Evolutionary conservation across 23 tunicate genomes (phyloP), one percentile per base, ranked within the genome.

Genomic region (Ciona savignyi): DNA sequence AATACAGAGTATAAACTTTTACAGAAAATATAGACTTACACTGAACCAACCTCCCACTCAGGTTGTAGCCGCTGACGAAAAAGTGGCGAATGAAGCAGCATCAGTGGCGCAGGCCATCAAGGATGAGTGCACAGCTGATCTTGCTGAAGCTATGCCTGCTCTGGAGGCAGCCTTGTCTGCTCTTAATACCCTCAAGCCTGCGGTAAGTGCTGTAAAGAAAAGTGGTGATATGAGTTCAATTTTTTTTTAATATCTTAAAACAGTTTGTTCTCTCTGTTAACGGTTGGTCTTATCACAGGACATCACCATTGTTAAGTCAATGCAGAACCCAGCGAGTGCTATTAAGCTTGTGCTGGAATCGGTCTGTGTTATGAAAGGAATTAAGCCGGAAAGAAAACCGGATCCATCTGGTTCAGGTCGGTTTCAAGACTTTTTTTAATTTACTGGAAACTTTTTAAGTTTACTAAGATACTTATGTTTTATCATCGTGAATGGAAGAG

Each of bases 381-480:
- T 93, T 63, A 93, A 93, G 76, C 83, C 98, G n/a, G 98, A 93
- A 80, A 67, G 98, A 77, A 93, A 93, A 81, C 93, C 93, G 70
- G 98, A 85, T 72, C 87, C 98, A 65, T 80, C 88, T 35, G 96
- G 96, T 73, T 89, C 96, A 60, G 96, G 96, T 83, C 0, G 31
- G 88, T 32, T 66, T n/a, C 0, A 26, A 25, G 4, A 23, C 20
- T 49, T 49, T 15, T 49, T 0, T 66, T 66, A 0, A n/a, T n/a
- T n/a, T n/a, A n/a, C n/a, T n/a, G n/a, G n/a, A n/a, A n/a, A n/a
- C n/a, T n/a, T n/a, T n/a, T n/a, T n/a, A n/a, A n/a, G n/a, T n/a
- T n/a, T n/a, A n/a, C n/a, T n/a, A n/a, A n/a, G n/a, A n/a, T n/a
- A n/a, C n/a, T n/a, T n/a, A n/a, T n/a, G n/a, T n/a, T n/a, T n/a